These are phyloP conservation scores for Quadroppia sp. DNA, from an alignment of 2,888 invertebrate species.

Conservation along the genomic window DNA sequence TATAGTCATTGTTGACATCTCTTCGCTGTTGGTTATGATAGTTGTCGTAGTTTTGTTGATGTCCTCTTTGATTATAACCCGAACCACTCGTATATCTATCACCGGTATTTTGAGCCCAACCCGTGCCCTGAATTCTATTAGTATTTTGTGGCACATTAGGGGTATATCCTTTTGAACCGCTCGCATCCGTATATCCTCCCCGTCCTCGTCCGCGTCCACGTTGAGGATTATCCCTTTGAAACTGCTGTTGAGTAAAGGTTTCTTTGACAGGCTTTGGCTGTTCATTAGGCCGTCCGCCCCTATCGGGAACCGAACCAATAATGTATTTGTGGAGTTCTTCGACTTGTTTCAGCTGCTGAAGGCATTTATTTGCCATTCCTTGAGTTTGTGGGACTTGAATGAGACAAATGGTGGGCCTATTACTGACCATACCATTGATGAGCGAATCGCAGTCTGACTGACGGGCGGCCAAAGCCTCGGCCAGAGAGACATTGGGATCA, in stretches of 20 bases:
- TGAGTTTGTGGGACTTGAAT: conserved; percentile 41
- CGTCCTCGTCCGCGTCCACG: conserved; percentile 53
- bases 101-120: conserved; percentile 50
- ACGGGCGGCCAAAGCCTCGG: conserved; percentile 78
- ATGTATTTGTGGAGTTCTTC: conserved; percentile 41
- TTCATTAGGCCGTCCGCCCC: conserved; percentile 87
- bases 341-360: conserved; percentile 37
- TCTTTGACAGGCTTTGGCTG: conserved; percentile 90
- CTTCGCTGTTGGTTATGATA: background rate
- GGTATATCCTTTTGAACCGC: conserved; percentile 46
- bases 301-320: conserved; percentile 71
- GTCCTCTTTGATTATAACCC: background rate
- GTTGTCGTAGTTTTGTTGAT: background rate
- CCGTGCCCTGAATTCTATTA: conserved; percentile 53
- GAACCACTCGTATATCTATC: conserved; percentile 9
- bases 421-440: conserved; percentile 42
- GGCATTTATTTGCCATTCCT: conserved; percentile 40
- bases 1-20: background rate
- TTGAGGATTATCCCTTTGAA: conserved; percentile 54
- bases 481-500: conserved; percentile 65
- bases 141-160: background rate
- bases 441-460: conserved; percentile 55
- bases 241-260: conserved; percentile 93
- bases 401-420: conserved; percentile 38
- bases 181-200: conserved; percentile 48